phyloP scores from a whole-genome alignment of 2,888 invertebrate genomes.

The Oscheius sp. region DNA sequence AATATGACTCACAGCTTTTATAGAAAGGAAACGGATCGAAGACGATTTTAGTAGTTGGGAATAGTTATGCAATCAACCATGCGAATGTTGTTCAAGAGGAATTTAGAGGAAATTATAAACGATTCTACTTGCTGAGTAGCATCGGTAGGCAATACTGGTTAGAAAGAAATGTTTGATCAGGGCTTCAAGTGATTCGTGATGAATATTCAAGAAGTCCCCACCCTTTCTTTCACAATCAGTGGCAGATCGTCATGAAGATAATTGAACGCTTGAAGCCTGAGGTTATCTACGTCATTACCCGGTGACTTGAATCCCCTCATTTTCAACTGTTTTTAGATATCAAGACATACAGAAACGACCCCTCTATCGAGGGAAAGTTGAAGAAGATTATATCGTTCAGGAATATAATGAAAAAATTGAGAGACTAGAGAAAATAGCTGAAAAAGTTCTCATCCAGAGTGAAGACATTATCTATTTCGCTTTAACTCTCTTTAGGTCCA shows the following conservation, averaged over 20 bases:
- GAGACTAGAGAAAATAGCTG: neutral
- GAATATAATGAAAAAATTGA: neutral
- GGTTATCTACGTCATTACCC: neutral
- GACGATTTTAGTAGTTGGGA: neutral
- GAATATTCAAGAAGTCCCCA: neutral
- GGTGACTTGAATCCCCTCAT: neutral
- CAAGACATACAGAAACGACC: neutral
- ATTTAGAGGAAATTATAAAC: neutral
- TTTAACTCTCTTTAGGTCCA: neutral
- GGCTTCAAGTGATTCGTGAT: neutral
- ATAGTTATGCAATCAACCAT: neutral
- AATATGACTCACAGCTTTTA: neutral
- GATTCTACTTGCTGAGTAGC: neutral
- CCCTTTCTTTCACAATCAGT: neutral
- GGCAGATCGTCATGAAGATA: neutral
- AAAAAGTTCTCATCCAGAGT: slow-evolving; percentile 1
- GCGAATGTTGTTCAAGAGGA: neutral
- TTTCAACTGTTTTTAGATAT: neutral
- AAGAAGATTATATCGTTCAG: neutral
- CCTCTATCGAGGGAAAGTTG: neutral
- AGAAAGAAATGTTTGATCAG: neutral
- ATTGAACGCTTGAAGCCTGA: neutral
- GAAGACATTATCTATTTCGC: too few relatives aligned
- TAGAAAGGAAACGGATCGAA: slow-evolving; percentile 7
- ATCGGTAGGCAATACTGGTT: neutral